Evolutionary conservation across 2,797 vertebrate genomes (phyloP).

Genomic region (Falco cherrug): DNA sequence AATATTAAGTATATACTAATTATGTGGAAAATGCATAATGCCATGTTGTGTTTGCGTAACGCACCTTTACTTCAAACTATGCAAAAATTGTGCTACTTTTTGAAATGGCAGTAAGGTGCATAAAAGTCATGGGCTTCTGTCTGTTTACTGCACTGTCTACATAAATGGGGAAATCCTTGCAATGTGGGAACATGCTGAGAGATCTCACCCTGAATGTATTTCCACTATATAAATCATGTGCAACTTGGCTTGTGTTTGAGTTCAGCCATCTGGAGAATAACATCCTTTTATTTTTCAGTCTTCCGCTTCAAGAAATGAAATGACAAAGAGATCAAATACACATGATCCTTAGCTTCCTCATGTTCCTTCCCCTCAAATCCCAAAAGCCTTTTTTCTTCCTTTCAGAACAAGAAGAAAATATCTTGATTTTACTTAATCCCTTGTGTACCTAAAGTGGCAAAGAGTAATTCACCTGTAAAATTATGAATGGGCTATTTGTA

Average conservation of each 20-base stretch:
- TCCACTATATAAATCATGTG: background rate
- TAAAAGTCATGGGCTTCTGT: background rate
- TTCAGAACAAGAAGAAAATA: background rate
- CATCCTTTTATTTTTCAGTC: background rate
- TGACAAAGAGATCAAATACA: background rate
- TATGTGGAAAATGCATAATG: background rate
- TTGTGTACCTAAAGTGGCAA: background rate
- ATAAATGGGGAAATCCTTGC: background rate
- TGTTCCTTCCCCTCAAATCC: background rate
- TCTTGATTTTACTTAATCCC: background rate
- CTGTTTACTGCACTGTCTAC: background rate
- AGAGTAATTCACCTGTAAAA: background rate
- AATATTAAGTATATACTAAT: background rate
- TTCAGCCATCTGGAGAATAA: background rate
- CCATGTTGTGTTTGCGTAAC: background rate
- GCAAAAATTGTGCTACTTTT: background rate
- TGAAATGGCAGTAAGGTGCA: fast-evolving
- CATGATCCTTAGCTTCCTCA: background rate
- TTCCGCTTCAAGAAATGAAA: background rate
- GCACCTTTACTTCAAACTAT: background rate
- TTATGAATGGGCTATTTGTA: background rate
- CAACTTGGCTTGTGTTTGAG: background rate
- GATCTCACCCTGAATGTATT: background rate
- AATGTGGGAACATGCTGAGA: background rate
- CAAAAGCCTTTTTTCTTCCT: background rate